Percentiles rank a stretch among this genome's conserved stretches.
These are phyloP conservation scores for Hucho hucho DNA, from an alignment of 2,113 vertebrate species.

Conservation along the genomic window DNA sequence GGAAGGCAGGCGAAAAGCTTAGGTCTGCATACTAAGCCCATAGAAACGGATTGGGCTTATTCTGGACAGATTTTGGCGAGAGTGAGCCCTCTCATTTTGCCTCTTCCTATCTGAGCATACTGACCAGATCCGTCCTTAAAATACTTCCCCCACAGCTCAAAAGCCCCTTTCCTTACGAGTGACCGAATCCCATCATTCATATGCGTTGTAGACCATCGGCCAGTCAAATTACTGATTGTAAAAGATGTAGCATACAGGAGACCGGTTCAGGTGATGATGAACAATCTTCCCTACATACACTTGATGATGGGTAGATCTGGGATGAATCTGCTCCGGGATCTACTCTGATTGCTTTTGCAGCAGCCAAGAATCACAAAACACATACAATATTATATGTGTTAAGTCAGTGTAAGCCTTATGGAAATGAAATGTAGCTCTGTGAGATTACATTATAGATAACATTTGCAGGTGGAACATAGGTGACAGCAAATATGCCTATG, in stretches of 20 bases:
- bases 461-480: constrained; percentile 1
- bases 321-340: neutral
- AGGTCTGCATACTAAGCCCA: no score
- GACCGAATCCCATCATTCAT: constrained; percentile 45
- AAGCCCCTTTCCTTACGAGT: neutral
- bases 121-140: neutral
- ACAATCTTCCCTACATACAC: constrained; percentile 29
- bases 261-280: constrained; percentile 23
- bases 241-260: constrained; percentile 11
- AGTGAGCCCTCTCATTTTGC: no score
- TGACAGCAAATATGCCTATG: neutral
- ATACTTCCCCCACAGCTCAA: neutral
- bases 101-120: neutral
- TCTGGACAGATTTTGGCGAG: no score
- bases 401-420: neutral
- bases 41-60: no score
- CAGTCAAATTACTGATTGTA: constrained; percentile 47
- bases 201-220: constrained; percentile 43
- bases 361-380: neutral
- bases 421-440: neutral
- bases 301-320: neutral
- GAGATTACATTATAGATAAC: neutral
- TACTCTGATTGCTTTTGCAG: neutral
- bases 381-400: neutral
- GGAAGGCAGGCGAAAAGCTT: no score